A percentile compares a stretch with the other conserved stretches of the same genome.
phyloP scores from a whole-genome alignment of 2,888 invertebrate species.

The Athalia rosae region DNA sequence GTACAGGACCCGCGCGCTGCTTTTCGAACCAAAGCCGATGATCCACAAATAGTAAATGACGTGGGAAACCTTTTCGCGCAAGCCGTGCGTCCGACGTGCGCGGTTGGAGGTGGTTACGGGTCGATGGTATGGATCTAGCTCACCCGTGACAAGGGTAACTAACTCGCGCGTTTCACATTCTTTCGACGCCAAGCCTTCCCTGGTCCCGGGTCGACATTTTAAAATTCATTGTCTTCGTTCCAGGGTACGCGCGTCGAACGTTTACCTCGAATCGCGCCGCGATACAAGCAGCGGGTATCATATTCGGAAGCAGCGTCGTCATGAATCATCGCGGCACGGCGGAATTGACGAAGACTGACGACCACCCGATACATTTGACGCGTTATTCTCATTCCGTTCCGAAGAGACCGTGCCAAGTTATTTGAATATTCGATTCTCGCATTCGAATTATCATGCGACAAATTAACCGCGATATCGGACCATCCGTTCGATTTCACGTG shows the following conservation, averaged over 20 bases:
- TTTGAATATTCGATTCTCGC: not conserved
- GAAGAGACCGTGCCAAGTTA: not conserved
- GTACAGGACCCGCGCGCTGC: not conserved
- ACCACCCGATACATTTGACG: not conserved
- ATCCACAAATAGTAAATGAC: slow-evolving; percentile 60
- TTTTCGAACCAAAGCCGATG: slow-evolving; percentile 48
- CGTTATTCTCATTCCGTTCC: not conserved
- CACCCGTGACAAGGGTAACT: slow-evolving; percentile 65
- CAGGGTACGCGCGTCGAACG: no score
- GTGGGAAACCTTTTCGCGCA: slow-evolving; percentile 44
- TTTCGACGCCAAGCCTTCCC: slow-evolving; percentile 43
- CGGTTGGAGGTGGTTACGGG: slow-evolving; percentile 52
- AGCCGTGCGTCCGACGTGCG: slow-evolving; percentile 40
- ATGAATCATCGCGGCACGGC: not conserved
- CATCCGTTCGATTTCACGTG: no score
- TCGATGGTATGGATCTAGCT: slow-evolving; percentile 69
- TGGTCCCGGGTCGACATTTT: slow-evolving; percentile 20
- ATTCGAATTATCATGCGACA: not conserved
- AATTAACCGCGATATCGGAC: no score
- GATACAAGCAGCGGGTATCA: not conserved
- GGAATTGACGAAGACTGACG: not conserved
- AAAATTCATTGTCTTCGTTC: no score
- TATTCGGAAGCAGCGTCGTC: not conserved
- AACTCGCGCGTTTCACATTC: slow-evolving; percentile 56
- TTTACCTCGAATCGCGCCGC: not conserved